Conservation (phyloP, 2,113 vertebrate species). For the Elaphurus davidianus region DNA sequence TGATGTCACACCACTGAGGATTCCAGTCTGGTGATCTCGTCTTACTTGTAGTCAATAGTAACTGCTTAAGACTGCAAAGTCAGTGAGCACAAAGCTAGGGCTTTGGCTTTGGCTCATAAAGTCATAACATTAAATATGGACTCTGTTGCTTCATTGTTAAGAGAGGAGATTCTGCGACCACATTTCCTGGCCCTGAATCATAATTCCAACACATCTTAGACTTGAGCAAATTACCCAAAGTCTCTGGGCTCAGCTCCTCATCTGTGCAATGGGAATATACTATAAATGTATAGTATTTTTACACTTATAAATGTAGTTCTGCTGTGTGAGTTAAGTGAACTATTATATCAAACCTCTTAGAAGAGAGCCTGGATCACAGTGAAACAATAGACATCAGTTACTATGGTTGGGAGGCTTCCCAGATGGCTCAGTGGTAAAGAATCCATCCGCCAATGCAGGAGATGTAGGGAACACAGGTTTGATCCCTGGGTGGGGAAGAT, state of each 20-base stretch:
- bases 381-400: not conserved
- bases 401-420: not conserved
- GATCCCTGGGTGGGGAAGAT: not conserved
- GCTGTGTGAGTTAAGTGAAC: not conserved
- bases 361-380: not conserved
- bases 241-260: not conserved
- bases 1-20: conserved; percentile 15
- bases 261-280: not conserved
- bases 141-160: not conserved
- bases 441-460: not conserved
- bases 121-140: not conserved
- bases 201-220: not conserved
- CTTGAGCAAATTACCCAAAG: not conserved
- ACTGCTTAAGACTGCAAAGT: not conserved
- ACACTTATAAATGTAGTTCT: not conserved
- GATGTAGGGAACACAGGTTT: not conserved
- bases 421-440: not conserved
- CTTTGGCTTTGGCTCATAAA: conserved; percentile 7
- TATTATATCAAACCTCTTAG: not conserved
- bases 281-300: not conserved
- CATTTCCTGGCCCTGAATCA: not conserved
- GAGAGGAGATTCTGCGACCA: not conserved
- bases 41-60: not conserved
- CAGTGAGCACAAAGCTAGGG: not conserved
- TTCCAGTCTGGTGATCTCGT: not conserved